Conservation (phyloP, 2,113 vertebrate species). For the Tinamus guttatus region DNA sequence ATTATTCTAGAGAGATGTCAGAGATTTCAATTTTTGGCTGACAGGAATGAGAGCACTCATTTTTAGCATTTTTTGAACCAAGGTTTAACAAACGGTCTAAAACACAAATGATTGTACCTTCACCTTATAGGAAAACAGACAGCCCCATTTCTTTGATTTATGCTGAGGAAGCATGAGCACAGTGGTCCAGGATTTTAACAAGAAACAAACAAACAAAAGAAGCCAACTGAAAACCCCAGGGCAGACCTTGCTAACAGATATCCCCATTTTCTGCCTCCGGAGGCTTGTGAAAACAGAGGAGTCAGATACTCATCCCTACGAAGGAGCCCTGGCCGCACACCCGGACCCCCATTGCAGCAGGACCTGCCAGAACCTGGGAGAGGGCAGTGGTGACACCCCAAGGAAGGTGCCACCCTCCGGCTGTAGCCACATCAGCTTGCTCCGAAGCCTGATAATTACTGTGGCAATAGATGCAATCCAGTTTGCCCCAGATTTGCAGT, state of each 20-base stretch:
- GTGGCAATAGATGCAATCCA: background rate
- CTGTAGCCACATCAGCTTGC: background rate
- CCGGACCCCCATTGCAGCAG: too few relatives aligned
- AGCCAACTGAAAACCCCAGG: background rate
- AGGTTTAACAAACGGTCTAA: background rate
- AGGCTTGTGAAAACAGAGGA: background rate
- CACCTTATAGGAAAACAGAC: background rate
- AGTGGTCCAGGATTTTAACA: background rate
- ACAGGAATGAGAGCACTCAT: background rate
- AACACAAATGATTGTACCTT: background rate
- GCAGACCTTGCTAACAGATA: background rate
- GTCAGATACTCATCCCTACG: background rate
- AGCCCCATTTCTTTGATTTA: background rate
- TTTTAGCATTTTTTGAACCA: background rate
- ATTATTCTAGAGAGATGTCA: background rate
- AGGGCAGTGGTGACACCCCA: accelerated
- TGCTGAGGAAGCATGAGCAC: background rate
- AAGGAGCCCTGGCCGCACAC: background rate
- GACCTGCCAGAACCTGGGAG: accelerated
- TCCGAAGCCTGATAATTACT: background rate
- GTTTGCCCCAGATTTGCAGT: background rate
- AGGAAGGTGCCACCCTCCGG: background rate
- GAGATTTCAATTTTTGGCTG: background rate
- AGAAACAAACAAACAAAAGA: background rate
- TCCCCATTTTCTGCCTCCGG: background rate